Percentiles rank a stretch among this genome's conserved stretches.
Conservation (phyloP, 2,797 vertebrate species). For the Malurus leucopterus region DNA sequence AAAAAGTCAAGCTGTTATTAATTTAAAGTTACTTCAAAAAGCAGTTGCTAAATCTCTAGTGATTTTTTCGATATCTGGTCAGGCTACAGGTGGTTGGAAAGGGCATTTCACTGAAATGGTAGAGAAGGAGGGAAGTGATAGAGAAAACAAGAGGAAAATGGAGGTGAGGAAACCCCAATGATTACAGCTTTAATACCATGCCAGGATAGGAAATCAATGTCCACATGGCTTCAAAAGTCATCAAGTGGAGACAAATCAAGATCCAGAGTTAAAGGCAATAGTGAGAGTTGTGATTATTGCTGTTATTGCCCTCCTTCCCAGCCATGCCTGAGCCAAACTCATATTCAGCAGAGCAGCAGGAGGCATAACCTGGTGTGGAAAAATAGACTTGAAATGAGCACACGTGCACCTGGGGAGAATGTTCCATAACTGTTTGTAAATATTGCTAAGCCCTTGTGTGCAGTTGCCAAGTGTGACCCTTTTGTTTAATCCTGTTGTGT, state of each 20-base stretch:
- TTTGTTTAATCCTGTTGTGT: neutral
- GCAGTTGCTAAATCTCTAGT: neutral
- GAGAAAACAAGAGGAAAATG: neutral
- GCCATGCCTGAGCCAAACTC: neutral
- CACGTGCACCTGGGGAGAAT: neutral
- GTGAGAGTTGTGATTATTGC: neutral
- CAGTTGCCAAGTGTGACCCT: neutral
- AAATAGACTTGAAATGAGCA: neutral
- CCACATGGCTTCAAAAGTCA: neutral
- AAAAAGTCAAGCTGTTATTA: neutral
- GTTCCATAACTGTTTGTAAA: neutral
- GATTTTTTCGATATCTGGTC: neutral
- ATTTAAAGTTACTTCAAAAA: constrained; percentile 20
- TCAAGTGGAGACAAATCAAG: neutral
- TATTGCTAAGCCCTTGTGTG: neutral
- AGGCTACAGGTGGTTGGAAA: neutral
- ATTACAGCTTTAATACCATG: neutral
- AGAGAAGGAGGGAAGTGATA: neutral
- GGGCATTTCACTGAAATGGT: neutral
- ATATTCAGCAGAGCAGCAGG: neutral
- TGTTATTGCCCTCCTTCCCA: neutral
- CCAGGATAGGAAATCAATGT: neutral
- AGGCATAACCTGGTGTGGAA: neutral
- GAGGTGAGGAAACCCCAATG: neutral
- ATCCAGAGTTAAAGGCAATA: neutral